These are phyloP conservation scores for Tricholaema leucomelas DNA, from an alignment of 2,113 vertebrate genomes.

Conservation along the genomic window DNA sequence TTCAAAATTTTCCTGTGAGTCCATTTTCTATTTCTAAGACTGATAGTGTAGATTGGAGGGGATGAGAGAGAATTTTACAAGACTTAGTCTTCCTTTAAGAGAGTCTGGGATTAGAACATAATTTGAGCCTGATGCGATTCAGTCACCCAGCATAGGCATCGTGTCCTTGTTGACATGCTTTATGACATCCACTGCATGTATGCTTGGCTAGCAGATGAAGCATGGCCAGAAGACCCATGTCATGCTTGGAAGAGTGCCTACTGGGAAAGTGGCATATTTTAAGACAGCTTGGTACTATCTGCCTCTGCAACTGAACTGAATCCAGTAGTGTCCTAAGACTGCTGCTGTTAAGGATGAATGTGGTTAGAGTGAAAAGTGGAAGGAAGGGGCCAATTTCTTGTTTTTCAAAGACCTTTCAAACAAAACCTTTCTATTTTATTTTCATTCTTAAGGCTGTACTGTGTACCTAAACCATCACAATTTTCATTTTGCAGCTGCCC, in stretches of 20 bases:
- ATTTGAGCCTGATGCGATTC: not conserved
- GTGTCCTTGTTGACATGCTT: not conserved
- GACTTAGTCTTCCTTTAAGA: not conserved
- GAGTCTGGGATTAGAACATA: not conserved
- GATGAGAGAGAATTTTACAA: not conserved
- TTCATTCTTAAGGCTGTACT: not conserved
- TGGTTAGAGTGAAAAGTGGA: not conserved
- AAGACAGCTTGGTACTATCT: not conserved
- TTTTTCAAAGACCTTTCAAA: not conserved
- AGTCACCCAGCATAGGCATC: not conserved
- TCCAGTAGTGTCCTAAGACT: not conserved
- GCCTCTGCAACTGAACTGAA: not conserved
- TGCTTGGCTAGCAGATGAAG: not conserved
- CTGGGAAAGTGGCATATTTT: not conserved
- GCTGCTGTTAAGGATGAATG: not conserved
- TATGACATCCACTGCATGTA: accelerated
- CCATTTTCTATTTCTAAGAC: not conserved
- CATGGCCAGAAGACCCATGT: not conserved
- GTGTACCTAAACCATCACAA: not conserved
- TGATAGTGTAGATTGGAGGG: not conserved
- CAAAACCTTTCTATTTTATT: not conserved
- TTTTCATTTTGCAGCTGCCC: slow-evolving; percentile 25
- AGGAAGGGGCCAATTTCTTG: not conserved
- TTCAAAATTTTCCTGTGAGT: not conserved
- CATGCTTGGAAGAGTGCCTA: accelerated